A percentile compares a stretch with the other conserved stretches of the same genome.
These are phyloP conservation scores for Notarius quadriscutis DNA, from an alignment of 2,113 vertebrate species.

Conservation along the genomic window DNA sequence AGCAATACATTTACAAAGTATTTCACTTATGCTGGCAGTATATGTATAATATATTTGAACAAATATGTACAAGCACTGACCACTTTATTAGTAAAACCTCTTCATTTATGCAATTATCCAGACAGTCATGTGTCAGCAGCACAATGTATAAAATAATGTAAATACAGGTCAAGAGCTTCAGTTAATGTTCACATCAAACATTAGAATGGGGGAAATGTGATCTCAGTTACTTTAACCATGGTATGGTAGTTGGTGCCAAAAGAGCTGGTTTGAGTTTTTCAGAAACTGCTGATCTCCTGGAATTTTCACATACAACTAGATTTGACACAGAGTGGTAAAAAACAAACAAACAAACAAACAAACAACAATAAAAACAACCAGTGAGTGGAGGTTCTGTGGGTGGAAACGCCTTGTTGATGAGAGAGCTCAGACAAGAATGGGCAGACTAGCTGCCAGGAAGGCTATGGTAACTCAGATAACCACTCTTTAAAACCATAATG, in stretches of 20 bases:
- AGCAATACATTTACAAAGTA: not conserved
- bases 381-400: not conserved
- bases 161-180: not conserved
- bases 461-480: not conserved
- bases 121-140: not conserved
- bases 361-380: not conserved
- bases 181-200: slow-evolving; percentile 2
- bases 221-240: not conserved
- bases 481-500: not conserved
- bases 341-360: not conserved
- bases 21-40: not conserved
- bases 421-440: not conserved
- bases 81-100: not conserved
- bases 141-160: not conserved
- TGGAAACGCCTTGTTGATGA: not conserved
- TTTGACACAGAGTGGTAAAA: not conserved
- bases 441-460: not conserved
- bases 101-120: not conserved
- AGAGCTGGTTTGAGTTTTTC: not conserved
- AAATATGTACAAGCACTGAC: not conserved
- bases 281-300: not conserved
- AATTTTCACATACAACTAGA: not conserved
- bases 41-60: not conserved
- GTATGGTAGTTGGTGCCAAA: not conserved
- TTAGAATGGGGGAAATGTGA: not conserved